Base-by-base conservation (phyloP, 2,113 vertebrate species). In the Cisticola juncidis region DNA sequence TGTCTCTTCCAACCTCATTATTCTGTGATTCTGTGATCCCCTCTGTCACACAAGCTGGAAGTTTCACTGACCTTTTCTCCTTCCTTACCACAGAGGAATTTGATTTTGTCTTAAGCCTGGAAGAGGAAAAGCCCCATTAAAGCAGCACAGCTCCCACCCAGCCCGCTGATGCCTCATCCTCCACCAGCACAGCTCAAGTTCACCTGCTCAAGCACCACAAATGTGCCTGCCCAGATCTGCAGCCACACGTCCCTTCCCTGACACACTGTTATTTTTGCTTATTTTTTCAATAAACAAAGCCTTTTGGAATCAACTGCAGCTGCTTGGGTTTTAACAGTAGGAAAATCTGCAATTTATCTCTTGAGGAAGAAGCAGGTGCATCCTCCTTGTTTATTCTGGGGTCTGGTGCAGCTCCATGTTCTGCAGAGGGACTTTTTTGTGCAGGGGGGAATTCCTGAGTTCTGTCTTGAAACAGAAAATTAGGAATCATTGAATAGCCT, bases 51-150 rank as follows among this genome's bases (percentile, higher is more conserved):
- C 53, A 84, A 24, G 77, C 12, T 36, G 36, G 5, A 35, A 56
- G 14, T 25, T 61, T 70, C 65, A 26, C 29, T 90, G 14, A 87
- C 0, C 1, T 15, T 73, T 73, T 95, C 48, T 86, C 50, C 48
- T 95, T 36, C 65, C 88, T 80, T 51, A 62, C 61, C 8, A 2
- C 98, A 99, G 99, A 99, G 93, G 98, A 99, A 94, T 99, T 99
- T 98, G 98, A 99, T 65, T 99, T 99, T 95, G 95, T 99, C 91
- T 92, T 99, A 97, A 98, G 98, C 94, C 97, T 99, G 97, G 99
- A 99, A 96, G 98, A 99, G 56, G 81, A 98, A 93, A 97, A 98
- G 48, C 97, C 97, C 31, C 92, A 96, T 90, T 98, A 97, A 95
- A 76, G 92, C 92, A 91, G 86, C 94, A 38, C 77, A 68, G 70